Conservation (phyloP, 1,140 invertebrate species). For the Drosophila ananassae region DNA sequence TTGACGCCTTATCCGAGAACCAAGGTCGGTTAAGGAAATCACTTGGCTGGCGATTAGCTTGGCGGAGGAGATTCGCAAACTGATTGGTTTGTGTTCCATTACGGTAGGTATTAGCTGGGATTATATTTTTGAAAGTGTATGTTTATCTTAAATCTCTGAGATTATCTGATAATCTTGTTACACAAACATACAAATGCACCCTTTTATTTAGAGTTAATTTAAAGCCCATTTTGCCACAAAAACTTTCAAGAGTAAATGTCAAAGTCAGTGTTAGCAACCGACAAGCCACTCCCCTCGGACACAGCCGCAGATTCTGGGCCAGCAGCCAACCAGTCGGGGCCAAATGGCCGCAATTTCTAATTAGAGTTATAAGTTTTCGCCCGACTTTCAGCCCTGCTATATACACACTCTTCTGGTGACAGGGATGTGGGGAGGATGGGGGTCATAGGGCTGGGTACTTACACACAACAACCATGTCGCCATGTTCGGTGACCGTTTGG, state of each 20-base stretch:
- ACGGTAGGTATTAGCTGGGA: not conserved
- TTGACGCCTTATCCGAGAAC: not conserved
- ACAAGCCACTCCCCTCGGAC: not conserved
- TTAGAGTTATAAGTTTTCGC: slow-evolving; percentile 72
- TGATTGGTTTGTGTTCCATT: slow-evolving; percentile 9
- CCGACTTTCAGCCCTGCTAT: slow-evolving; percentile 35
- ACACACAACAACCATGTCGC: slow-evolving; percentile 92
- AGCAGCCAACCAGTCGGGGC: slow-evolving; percentile 34
- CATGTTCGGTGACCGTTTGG: slow-evolving; percentile 90
- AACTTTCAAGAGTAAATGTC: slow-evolving; percentile 41
- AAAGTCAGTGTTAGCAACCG: slow-evolving; percentile 24
- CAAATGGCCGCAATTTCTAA: slow-evolving; percentile 62
- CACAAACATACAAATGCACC: not conserved
- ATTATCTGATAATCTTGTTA: too few species aligned
- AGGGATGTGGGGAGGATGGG: not conserved
- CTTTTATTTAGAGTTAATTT: not conserved
- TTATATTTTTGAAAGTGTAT: not conserved
- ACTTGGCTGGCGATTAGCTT: slow-evolving; percentile 9
- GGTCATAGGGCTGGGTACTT: slow-evolving; percentile 83
- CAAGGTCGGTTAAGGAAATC: slow-evolving; percentile 22
- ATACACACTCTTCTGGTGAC: not conserved
- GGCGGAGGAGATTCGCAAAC: slow-evolving; percentile 13
- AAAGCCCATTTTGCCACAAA: not conserved
- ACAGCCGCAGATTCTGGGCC: slow-evolving; percentile 31
- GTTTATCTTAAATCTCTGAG: too few species aligned